Conservation (phyloP, 2,113 vertebrate species). For the Semicossyphus pulcher region DNA sequence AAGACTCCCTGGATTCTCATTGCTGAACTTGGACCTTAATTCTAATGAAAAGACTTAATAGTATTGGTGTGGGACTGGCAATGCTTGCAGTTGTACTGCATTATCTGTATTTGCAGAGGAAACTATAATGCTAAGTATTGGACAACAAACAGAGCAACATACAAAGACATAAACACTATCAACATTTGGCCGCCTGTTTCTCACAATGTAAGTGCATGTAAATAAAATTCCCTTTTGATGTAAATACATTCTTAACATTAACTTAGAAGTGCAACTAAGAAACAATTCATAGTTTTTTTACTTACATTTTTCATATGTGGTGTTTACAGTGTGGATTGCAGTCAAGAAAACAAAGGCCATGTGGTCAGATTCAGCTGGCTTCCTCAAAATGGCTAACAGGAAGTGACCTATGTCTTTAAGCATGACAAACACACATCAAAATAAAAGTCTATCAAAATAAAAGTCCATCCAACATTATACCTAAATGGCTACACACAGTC, state of each 20-base stretch:
- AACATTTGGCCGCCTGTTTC: too few relatives aligned
- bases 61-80: neutral
- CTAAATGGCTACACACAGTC: neutral
- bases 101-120: neutral
- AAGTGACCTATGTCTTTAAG: too few relatives aligned
- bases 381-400: neutral
- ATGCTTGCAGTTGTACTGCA: neutral
- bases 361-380: neutral
- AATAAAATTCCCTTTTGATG: too few relatives aligned
- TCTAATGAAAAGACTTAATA: conserved; percentile 21
- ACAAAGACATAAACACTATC: neutral
- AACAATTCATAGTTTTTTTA: too few relatives aligned
- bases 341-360: neutral
- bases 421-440: too few relatives aligned
- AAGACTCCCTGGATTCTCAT: conserved; percentile 41
- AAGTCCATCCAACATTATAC: neutral
- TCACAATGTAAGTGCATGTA: too few relatives aligned
- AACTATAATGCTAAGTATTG: neutral
- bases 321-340: neutral
- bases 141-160: neutral
- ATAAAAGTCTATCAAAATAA: too few relatives aligned
- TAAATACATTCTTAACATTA: too few relatives aligned
- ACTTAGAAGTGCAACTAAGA: too few relatives aligned
- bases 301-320: too few relatives aligned
- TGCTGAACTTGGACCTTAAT: conserved; percentile 35